These are phyloP conservation scores for Micropoecilia bifurca DNA, from an alignment of 2,797 vertebrate species.

Conservation along the genomic window DNA sequence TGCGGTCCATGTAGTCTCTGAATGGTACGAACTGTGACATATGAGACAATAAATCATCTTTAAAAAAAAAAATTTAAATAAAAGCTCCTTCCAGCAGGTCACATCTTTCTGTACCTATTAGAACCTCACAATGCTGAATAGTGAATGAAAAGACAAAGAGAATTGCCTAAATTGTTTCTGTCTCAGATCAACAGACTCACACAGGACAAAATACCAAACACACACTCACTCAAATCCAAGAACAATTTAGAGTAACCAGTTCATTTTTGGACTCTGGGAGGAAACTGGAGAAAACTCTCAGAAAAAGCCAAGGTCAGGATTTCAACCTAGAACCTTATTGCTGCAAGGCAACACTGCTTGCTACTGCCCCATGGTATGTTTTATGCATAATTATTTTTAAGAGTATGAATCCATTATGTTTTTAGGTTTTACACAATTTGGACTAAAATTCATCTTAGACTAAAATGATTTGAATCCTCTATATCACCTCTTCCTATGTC, in stretches of 20 bases:
- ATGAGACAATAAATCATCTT: conserved; percentile 18
- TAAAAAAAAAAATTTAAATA: background rate
- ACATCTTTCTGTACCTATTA: background rate
- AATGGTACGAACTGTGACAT: conserved; percentile 91
- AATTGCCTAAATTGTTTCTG: background rate
- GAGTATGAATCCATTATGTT: background rate
- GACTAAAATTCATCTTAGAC: background rate
- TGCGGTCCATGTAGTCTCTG: conserved; percentile 93
- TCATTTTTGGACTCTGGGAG: background rate
- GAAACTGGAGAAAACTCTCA: background rate
- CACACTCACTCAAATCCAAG: background rate
- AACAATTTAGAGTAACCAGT: background rate
- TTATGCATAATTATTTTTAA: no score
- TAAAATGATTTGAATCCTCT: background rate
- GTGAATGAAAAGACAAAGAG: background rate
- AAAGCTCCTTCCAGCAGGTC: background rate
- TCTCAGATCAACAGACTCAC: background rate
- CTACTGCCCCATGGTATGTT: background rate
- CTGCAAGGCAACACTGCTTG: background rate
- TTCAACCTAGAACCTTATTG: background rate
- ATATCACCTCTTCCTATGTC: background rate
- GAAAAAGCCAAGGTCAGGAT: background rate
- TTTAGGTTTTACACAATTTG: background rate
- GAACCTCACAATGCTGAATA: background rate
- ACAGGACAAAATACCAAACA: background rate